These are phyloP conservation scores for Mactra quadrangularis DNA, from an alignment of 1,140 invertebrate genomes.

Conservation along the genomic window DNA sequence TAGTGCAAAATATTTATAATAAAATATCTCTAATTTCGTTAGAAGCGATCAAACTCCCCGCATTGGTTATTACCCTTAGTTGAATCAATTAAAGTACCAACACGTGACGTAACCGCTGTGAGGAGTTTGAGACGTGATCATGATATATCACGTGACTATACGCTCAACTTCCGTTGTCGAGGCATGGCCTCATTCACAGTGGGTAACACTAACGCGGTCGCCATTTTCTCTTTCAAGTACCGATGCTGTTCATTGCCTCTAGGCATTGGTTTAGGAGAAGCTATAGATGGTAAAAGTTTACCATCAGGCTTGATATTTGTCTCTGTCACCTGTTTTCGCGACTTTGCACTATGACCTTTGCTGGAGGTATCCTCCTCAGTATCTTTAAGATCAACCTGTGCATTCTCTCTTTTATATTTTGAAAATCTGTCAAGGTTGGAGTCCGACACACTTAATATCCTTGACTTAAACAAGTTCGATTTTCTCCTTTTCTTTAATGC, in stretches of 20 bases:
- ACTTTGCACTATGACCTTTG: neutral
- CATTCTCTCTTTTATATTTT: conserved; percentile 25
- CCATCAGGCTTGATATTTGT: neutral
- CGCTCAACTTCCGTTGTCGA: conserved; percentile 41
- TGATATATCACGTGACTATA: no score
- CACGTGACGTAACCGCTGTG: no score
- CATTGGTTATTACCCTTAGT: no score
- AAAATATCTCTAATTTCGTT: no score
- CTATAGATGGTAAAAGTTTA: neutral
- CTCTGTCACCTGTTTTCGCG: neutral
- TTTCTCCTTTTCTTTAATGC: conserved; percentile 3
- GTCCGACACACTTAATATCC: conserved; percentile 39
- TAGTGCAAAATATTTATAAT: no score
- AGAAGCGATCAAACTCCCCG: no score
- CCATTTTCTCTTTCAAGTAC: conserved; percentile 40
- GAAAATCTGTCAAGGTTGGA: conserved; percentile 33
- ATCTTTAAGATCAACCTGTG: neutral
- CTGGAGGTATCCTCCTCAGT: neutral
- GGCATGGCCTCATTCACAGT: conserved; percentile 15
- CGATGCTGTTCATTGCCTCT: conserved; percentile 23
- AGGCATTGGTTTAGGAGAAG: neutral
- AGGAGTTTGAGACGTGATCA: no score
- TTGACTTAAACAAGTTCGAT: conserved; percentile 25
- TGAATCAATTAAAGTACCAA: no score
- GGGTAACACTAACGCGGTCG: conserved; percentile 39